Conservation (phyloP, 2,888 invertebrate genomes). For the Andrena camellia region DNA sequence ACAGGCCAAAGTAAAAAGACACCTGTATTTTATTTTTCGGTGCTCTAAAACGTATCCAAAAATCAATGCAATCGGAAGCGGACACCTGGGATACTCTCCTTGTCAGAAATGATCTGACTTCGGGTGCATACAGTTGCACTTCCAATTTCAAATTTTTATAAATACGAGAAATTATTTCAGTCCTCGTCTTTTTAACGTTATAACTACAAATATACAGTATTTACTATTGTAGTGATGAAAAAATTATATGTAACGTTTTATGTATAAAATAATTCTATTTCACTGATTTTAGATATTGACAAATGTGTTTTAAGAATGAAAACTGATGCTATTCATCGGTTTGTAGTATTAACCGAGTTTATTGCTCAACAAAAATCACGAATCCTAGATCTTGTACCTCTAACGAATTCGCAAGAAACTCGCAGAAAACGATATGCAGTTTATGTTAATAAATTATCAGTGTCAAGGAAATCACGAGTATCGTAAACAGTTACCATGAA, state of each 20-base stretch:
- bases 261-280: neutral
- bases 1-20: too few species aligned
- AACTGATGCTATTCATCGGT: neutral
- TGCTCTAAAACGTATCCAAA: too few species aligned
- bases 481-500: too few species aligned
- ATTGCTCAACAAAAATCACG: neutral
- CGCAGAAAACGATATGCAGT: too few species aligned
- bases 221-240: neutral
- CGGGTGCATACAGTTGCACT: neutral
- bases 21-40: too few species aligned
- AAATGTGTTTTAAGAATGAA: neutral
- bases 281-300: neutral
- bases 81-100: too few species aligned
- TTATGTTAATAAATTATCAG: too few species aligned
- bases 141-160: slow-evolving; percentile 3
- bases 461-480: too few species aligned
- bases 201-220: slow-evolving; percentile 6
- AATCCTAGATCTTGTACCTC: too few species aligned
- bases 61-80: too few species aligned
- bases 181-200: neutral
- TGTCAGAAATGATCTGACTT: neutral
- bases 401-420: too few species aligned
- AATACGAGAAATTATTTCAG: neutral
- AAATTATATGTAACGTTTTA: neutral
- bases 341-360: neutral